phyloP scores from a whole-genome alignment of 2,113 vertebrate species.

The Salvelinus fontinalis region DNA sequence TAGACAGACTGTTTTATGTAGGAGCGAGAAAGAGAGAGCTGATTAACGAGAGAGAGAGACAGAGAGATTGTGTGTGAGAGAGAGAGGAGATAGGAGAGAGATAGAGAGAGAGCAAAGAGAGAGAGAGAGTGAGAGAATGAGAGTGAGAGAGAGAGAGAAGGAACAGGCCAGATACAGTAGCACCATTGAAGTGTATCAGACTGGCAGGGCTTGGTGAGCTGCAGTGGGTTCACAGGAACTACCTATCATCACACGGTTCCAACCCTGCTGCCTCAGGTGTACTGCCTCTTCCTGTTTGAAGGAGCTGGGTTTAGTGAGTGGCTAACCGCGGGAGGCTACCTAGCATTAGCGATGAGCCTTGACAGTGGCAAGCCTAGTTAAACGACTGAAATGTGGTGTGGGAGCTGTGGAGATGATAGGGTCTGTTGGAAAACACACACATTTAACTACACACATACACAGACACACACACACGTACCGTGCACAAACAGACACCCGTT shows the following conservation, averaged over 20 bases:
- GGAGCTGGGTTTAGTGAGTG: conserved; percentile 16
- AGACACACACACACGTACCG: too few relatives aligned
- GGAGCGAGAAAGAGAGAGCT: not conserved
- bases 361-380: conserved; percentile 9
- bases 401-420: not conserved
- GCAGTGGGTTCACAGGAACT: conserved; percentile 11
- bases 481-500: not conserved
- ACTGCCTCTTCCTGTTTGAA: not conserved
- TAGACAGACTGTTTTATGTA: not conserved
- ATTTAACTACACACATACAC: not conserved
- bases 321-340: not conserved
- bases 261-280: conserved; percentile 1
- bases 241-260: conserved; percentile 30
- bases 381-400: conserved; percentile 29
- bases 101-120: too few relatives aligned
- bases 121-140: too few relatives aligned
- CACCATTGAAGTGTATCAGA: conserved; percentile 6
- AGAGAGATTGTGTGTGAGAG: too few relatives aligned
- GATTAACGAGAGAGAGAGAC: not conserved
- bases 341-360: not conserved
- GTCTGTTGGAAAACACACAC: not conserved
- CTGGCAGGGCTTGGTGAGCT: not conserved
- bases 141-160: too few relatives aligned
- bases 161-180: not conserved
- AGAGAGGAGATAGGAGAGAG: too few relatives aligned